Evolutionary conservation across 2,797 vertebrate species (phyloP).

Genomic region (Hybognathus amarus): DNA sequence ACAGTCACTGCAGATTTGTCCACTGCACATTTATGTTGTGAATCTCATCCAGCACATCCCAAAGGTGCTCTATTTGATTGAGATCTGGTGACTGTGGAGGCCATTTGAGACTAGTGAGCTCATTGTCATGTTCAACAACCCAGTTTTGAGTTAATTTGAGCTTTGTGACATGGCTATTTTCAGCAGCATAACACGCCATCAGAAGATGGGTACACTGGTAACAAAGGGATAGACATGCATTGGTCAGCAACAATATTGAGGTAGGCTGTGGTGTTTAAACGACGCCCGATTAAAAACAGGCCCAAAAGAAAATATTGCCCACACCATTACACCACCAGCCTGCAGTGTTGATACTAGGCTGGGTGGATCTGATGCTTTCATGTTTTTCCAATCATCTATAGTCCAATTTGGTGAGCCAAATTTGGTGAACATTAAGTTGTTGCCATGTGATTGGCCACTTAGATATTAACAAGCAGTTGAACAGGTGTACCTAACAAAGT

Average conservation of each 20-base stretch:
- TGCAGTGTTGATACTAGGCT: background rate
- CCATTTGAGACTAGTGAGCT: too few species aligned
- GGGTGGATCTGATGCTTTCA: too few species aligned
- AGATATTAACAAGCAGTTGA: too few species aligned
- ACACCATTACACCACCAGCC: background rate
- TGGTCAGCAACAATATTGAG: background rate
- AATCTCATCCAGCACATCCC: constrained; percentile 62
- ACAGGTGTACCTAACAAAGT: too few species aligned
- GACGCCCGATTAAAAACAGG: too few species aligned
- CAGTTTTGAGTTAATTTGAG: background rate
- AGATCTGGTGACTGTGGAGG: constrained; percentile 46
- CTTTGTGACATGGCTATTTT: background rate
- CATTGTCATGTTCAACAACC: too few species aligned
- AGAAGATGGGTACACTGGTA: background rate
- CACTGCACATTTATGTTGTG: constrained; percentile 62
- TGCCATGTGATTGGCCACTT: too few species aligned
- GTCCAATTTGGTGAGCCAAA: too few species aligned
- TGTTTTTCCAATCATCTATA: too few species aligned
- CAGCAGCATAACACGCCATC: background rate
- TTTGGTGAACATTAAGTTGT: too few species aligned
- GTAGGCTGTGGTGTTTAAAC: too few species aligned
- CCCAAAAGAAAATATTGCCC: background rate
- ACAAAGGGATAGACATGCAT: background rate
- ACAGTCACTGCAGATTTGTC: constrained; percentile 67
- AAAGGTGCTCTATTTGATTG: constrained; percentile 53